Percentiles rank a stretch among this genome's conserved stretches.
These are phyloP conservation scores for Etia nguti DNA, from an alignment of 2,113 vertebrate species.

Conservation along the genomic window DNA sequence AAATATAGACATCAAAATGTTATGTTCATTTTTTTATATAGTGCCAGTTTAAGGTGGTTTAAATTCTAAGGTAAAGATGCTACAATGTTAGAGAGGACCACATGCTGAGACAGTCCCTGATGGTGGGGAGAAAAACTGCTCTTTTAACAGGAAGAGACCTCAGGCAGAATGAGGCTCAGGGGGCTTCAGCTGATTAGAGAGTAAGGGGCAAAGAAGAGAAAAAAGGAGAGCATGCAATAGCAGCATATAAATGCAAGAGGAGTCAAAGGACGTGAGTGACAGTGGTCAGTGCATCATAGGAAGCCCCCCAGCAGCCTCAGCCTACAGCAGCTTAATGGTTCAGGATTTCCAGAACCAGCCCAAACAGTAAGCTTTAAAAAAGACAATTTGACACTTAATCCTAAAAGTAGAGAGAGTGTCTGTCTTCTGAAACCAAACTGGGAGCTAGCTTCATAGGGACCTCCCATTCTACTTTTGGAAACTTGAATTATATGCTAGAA, in stretches of 20 bases:
- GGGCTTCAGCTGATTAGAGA: neutral
- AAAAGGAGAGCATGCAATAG: neutral
- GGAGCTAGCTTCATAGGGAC: neutral
- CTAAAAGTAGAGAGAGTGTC: neutral
- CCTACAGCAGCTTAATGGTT: neutral
- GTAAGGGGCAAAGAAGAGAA: neutral
- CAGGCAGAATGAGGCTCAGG: neutral
- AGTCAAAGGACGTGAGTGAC: neutral
- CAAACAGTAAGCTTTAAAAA: neutral
- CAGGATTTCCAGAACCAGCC: neutral
- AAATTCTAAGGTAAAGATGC: neutral
- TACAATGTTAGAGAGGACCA: neutral
- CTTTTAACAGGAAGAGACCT: neutral
- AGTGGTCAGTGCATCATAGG: neutral
- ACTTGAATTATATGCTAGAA: neutral
- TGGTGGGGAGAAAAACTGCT: neutral
- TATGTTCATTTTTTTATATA: neutral
- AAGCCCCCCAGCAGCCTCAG: neutral
- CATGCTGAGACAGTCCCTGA: neutral
- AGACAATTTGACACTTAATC: neutral
- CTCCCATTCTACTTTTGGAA: neutral
- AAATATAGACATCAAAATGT: fast-evolving
- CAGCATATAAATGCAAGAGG: neutral
- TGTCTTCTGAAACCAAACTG: neutral
- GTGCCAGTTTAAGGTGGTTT: neutral